Evolutionary conservation across 2,113 vertebrate species (phyloP).

Genomic region (Indicator indicator): DNA sequence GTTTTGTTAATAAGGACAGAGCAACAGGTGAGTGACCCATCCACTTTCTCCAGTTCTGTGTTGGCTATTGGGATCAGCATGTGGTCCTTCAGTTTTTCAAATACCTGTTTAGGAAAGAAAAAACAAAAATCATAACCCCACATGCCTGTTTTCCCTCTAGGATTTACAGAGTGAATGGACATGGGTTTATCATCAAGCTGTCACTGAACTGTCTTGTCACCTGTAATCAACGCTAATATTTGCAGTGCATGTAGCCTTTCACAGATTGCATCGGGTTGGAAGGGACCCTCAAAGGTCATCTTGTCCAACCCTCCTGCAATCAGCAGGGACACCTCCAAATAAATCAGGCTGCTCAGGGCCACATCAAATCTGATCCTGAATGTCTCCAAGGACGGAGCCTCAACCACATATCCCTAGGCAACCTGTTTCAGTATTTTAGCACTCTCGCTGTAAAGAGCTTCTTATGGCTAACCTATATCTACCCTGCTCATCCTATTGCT

Average conservation of each 20-base stretch:
- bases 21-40: slow-evolving; percentile 91
- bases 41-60: slow-evolving; percentile 88
- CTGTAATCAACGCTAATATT: not conserved
- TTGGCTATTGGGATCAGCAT: slow-evolving; percentile 90
- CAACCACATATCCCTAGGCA: too few species aligned
- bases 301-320: too few species aligned
- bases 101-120: slow-evolving; percentile 80
- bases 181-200: not conserved
- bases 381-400: too few species aligned
- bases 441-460: too few species aligned
- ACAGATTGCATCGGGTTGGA: too few species aligned
- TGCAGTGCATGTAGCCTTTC: rapidly evolving
- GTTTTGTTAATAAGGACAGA: slow-evolving; percentile 91
- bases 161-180: not conserved
- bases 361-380: too few species aligned
- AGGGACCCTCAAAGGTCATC: too few species aligned
- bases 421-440: too few species aligned
- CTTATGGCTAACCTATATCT: too few species aligned
- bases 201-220: not conserved
- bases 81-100: slow-evolving; percentile 95
- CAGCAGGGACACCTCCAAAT: too few species aligned
- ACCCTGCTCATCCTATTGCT: too few species aligned
- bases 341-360: too few species aligned
- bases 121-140: not conserved
- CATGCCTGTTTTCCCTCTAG: not conserved